Base-by-base conservation (phyloP, 2,888 invertebrate species). In the Macroteleia sp. region DNA sequence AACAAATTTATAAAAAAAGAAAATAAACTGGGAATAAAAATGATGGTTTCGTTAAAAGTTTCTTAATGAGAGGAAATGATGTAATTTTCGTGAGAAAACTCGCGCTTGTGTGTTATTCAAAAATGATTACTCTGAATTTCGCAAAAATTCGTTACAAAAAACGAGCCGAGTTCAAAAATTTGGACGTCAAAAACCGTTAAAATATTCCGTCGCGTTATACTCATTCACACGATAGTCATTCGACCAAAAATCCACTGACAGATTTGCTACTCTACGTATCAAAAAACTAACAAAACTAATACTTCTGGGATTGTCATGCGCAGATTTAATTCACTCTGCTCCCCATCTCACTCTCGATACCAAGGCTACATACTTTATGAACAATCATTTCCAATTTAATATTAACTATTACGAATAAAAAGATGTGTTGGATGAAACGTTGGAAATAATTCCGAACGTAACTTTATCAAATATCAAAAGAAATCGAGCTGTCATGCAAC, bases 401-500 rank as follows among this genome's bases (percentile, higher is more conserved):
- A 12, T 20, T 1, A 41, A 28, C 10, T 34, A 52, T 52, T 39
- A 20, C 20, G 34, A 39, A 41, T 30, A 36, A 36, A 59, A 0
- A 50, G 2, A 34, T 34, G 17, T 32, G 3, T 9, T 28, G 28
- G n/a, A 30, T 8, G 0, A 10, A 28, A 30, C 10, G n/a, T 20
- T 16, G 10, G 22, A n/a, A 1, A 16, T 30, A 8, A 34, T n/a
- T n/a, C 17, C 17, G 48, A 59, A 32, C 0, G 8, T 44, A 30
- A 30, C 10, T 14, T 39, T 10, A 34, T 30, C 52, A 81, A 75
- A 80, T 81, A 80, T 80, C 59, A 81, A 81, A 82, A 80, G 66
- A 80, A 79, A 75, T n/a, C n/a, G n/a, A n/a, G n/a, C 82, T 82
- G 20, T 32, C 85, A 84, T 83, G 85, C 84, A 83, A 80, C 81